Percentiles rank a stretch among this genome's conserved stretches.
These are phyloP conservation scores for Phytoseiulus persimilis DNA, from an alignment of 2,888 invertebrate species.

Conservation along the genomic window DNA sequence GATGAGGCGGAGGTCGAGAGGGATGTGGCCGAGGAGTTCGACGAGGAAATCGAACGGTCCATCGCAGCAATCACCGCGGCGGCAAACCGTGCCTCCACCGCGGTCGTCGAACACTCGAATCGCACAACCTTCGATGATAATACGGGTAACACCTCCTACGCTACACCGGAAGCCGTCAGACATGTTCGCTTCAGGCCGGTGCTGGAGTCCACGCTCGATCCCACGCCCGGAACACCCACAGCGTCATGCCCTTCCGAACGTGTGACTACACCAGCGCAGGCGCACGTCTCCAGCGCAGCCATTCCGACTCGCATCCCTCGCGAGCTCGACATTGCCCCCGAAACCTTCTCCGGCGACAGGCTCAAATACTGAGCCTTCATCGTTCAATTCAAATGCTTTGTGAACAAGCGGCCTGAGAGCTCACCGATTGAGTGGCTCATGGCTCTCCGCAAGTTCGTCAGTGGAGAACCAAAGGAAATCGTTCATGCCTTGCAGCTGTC, in stretches of 20 bases:
- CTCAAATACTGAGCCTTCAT: not conserved
- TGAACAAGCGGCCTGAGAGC: not conserved
- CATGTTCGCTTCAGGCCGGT: not conserved
- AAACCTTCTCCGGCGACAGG: not conserved
- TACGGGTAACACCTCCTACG: not conserved
- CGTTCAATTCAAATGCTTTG: not conserved
- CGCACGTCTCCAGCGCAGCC: not conserved
- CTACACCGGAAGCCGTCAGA: not conserved
- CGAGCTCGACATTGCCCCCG: not conserved
- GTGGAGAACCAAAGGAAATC: not conserved
- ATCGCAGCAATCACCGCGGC: not conserved
- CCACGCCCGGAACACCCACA: not conserved
- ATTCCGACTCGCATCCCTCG: not conserved
- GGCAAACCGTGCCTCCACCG: not conserved
- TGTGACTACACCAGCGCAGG: not conserved
- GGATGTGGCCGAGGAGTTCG: not conserved
- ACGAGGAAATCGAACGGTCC: not conserved
- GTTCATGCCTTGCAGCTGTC: not conserved
- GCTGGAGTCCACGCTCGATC: not conserved
- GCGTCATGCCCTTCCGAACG: no score
- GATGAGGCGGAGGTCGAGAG: not conserved
- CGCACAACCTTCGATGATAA: no score
- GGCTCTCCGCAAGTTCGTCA: not conserved
- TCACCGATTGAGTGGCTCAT: not conserved
- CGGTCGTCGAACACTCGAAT: no score